phyloP scores from a whole-genome alignment of 2,113 vertebrate species.

The Naja naja region DNA sequence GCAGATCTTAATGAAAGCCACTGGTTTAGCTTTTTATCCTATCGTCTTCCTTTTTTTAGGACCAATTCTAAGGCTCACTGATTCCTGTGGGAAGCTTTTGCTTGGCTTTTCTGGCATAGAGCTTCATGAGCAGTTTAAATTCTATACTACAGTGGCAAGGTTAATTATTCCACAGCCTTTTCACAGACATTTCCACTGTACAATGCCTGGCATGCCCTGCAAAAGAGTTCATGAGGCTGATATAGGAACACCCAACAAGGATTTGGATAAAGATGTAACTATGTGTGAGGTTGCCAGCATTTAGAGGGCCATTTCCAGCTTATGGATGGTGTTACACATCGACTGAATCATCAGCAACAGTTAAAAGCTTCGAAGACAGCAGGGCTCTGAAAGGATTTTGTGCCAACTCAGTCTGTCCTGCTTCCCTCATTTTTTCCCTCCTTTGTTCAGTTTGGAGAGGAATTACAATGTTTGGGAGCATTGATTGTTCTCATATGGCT shows the following conservation, averaged over 20 bases:
- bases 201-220: slow-evolving; percentile 21
- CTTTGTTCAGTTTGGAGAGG: slow-evolving; percentile 31
- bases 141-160: slow-evolving; percentile 30
- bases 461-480: slow-evolving; percentile 22
- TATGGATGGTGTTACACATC: slow-evolving; percentile 33
- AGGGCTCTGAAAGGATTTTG: slow-evolving; percentile 43
- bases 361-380: slow-evolving; percentile 31
- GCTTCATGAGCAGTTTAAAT: not conserved
- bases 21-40: slow-evolving; percentile 24
- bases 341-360: slow-evolving; percentile 34
- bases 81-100: slow-evolving; percentile 30
- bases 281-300: slow-evolving; percentile 24
- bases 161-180: slow-evolving; percentile 40
- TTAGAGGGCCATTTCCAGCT: slow-evolving; percentile 38
- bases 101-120: slow-evolving; percentile 8
- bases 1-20: slow-evolving; percentile 25
- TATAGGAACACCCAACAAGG: not conserved
- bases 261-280: slow-evolving; percentile 49
- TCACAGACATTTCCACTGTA: slow-evolving; percentile 20
- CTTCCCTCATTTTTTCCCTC: slow-evolving; percentile 32
- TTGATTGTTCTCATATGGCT: slow-evolving; percentile 37
- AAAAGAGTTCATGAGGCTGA: slow-evolving; percentile 45
- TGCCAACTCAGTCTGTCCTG: slow-evolving; percentile 35
- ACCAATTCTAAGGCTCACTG: slow-evolving; percentile 8
- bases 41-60: slow-evolving; percentile 12